These are phyloP conservation scores for Bergia puertoricense DNA, from an alignment of 92 coral and sea anemone species.

Conservation along the genomic window DNA sequence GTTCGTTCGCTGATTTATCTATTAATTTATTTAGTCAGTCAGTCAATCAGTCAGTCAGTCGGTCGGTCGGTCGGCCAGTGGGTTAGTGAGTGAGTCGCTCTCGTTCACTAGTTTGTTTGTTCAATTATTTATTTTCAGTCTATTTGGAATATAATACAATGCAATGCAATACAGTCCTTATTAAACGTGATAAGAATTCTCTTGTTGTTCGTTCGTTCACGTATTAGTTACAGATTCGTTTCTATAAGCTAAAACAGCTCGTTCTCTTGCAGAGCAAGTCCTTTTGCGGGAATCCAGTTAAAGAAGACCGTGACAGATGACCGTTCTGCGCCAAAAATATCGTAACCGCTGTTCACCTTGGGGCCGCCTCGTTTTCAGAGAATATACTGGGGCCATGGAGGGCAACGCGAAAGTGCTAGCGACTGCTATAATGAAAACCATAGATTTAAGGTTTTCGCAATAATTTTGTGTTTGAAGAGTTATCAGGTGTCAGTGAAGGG, in stretches of 20 bases:
- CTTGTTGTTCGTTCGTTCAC: no score
- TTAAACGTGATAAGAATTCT: neutral
- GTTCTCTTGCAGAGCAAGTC: constrained; percentile 46
- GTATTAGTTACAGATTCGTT: no score
- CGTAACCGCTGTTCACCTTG: neutral
- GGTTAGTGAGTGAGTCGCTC: no score
- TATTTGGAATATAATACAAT: no score
- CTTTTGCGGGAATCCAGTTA: constrained; percentile 56
- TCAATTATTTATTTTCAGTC: no score
- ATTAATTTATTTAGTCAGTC: no score
- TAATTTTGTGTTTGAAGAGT: no score
- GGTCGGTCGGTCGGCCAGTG: no score
- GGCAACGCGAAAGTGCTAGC: neutral
- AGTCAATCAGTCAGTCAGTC: no score
- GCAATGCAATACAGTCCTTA: no score
- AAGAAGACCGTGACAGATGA: constrained; percentile 65
- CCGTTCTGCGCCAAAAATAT: constrained; percentile 63
- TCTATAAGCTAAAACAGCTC: neutral
- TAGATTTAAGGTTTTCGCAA: neutral
- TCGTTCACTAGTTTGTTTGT: no score
- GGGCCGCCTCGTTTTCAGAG: neutral
- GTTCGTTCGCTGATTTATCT: no score
- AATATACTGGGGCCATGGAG: neutral
- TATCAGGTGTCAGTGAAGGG: neutral
- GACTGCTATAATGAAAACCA: neutral